Evolutionary conservation across 2,113 vertebrate species (phyloP).

Genomic region (Scolopax mira): DNA sequence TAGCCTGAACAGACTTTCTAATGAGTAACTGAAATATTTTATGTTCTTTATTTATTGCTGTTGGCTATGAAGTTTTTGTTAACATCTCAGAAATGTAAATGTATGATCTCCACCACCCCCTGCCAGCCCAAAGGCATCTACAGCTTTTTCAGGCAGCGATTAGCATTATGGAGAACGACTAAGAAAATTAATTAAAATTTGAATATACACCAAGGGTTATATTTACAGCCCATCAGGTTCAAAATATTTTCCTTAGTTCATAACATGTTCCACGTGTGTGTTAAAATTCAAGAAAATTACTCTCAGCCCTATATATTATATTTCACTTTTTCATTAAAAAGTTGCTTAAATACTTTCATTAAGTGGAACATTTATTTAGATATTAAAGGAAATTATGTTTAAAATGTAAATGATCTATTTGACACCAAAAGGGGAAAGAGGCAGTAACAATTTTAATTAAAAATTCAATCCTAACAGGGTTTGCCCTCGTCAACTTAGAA

Average conservation of each 20-base stretch:
- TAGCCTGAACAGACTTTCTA: background rate
- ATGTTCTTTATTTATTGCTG: background rate
- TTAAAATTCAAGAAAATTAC: conserved; percentile 28
- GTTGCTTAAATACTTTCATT: conserved; percentile 52
- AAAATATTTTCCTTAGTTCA: conserved; percentile 40
- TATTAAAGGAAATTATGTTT: conserved; percentile 54
- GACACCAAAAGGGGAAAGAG: conserved; percentile 51
- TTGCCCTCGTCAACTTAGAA: conserved; percentile 28
- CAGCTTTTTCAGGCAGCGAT: background rate
- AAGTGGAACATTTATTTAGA: conserved; percentile 46
- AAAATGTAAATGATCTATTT: conserved; percentile 61
- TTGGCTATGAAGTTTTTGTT: background rate
- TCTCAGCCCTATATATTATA: conserved; percentile 23
- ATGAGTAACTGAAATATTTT: background rate
- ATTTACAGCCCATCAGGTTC: conserved; percentile 29
- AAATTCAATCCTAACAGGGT: conserved; percentile 51
- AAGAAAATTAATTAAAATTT: conserved; percentile 51
- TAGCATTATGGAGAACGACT: conserved; percentile 9
- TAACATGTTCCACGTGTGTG: background rate
- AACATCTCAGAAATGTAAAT: background rate
- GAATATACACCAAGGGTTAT: conserved; percentile 21
- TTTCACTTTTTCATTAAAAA: conserved; percentile 64
- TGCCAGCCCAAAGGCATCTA: fast-evolving
- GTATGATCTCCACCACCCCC: fast-evolving
- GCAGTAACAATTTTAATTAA: conserved; percentile 55